Percentiles rank a stretch among this genome's conserved stretches.
These are phyloP conservation scores for Bembecia ichneumoniformis DNA, from an alignment of 2,888 invertebrate species.

Conservation along the genomic window DNA sequence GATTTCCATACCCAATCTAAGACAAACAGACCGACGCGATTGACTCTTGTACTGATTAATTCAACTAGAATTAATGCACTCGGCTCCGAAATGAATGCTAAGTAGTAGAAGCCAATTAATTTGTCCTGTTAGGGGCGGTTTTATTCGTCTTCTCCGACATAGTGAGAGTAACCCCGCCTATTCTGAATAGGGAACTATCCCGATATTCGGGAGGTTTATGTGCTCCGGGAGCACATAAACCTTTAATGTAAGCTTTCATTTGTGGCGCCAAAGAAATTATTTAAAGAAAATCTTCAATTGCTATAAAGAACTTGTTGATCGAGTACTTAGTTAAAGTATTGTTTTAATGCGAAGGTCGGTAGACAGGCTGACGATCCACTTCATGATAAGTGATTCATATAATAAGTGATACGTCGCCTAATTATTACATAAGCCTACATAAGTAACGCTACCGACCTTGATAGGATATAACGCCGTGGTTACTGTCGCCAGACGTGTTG, in stretches of 20 bases:
- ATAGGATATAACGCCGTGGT: no score
- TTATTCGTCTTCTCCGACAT: slow-evolving; percentile 12
- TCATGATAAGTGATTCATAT: no score
- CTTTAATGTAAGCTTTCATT: neutral
- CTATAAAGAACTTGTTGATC: no score
- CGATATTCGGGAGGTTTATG: neutral
- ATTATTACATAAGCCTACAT: no score
- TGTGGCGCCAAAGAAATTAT: neutral
- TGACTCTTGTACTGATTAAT: slow-evolving; percentile 5
- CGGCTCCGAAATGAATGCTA: slow-evolving; percentile 42
- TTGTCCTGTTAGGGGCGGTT: slow-evolving; percentile 40
- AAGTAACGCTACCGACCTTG: no score
- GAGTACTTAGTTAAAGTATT: no score
- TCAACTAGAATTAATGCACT: slow-evolving; percentile 23
- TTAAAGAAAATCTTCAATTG: no score
- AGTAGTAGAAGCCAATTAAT: slow-evolving; percentile 49
- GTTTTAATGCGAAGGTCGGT: no score
- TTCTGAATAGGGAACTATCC: neutral
- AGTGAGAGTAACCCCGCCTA: neutral
- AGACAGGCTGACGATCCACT: no score
- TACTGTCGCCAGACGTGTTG: no score
- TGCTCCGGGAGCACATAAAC: no score
- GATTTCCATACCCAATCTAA: neutral
- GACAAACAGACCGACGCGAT: neutral
- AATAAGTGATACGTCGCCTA: no score